Evolutionary conservation across 2,113 vertebrate species (phyloP), one percentile per base, ranked within the genome.

Genomic region (Tetraodon nigroviridis): DNA sequence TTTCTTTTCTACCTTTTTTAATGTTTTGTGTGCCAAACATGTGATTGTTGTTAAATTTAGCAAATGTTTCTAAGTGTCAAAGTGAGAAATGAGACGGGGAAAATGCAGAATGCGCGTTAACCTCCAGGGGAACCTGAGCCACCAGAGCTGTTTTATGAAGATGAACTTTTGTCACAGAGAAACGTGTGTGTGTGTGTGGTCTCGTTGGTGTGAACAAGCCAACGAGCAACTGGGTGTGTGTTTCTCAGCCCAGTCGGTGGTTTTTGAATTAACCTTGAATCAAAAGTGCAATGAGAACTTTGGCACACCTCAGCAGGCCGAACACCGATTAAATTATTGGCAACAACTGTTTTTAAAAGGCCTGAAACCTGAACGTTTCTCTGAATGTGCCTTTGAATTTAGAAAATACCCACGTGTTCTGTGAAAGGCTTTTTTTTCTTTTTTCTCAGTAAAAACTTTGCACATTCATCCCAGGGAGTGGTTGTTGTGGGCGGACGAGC

Each of bases 321-420:
- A 71, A 72, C 76, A 78, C 67, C 20, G 42, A 62, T 51, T 54
- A 58, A 19, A 55, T 75, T 63, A 86, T 84, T 84, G 68, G 50
- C 41, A 64, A 17, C 54, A 24, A 21, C 56, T 55, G 47, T 75
- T 55, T 68, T 8, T 42, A 42, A 41, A 57, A 48, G 7, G 37
- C 53, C 18, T n/a, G 32, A 37, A 37, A 10, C 42, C 42, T 44
- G 16, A 37, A 37, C 10, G 32, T 37, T 3, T 37, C 32, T 37
- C 32, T 11, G 8, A 11, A 19, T 47, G 5, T 37, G 45, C 14
- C 14, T 48, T 24, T 27, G 1, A 56, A 12, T 52, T 5, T 32
- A 58, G 7, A 46, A 63, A 22, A 15, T 45, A 19, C 45, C 21
- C 24, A 27, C 21, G 47, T 21, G 0, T 49, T 20, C 18, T 24